Evolutionary conservation across 2,113 vertebrate genomes (phyloP).

Genomic region (Ursus arctos): DNA sequence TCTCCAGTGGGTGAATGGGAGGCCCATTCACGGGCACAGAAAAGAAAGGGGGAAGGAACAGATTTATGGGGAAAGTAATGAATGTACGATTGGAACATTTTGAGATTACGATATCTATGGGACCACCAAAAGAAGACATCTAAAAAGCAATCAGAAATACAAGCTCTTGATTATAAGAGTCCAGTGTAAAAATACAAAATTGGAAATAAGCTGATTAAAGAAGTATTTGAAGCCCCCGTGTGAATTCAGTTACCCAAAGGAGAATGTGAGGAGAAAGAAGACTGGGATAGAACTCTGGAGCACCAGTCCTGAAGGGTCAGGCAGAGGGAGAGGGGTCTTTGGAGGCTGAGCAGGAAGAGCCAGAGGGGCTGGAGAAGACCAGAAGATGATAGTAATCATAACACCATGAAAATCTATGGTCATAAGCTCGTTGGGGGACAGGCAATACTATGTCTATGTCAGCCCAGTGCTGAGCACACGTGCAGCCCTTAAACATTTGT

Average conservation of each 20-base stretch:
- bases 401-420: neutral
- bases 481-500: neutral
- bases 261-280: neutral
- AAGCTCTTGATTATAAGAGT: neutral
- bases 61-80: neutral
- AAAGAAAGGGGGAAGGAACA: neutral
- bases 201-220: neutral
- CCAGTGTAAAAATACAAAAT: conserved; percentile 29
- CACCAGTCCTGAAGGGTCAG: neutral
- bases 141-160: conserved; percentile 4
- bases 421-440: neutral
- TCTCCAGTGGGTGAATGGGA: neutral
- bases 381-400: neutral
- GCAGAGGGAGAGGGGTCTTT: neutral
- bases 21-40: neutral
- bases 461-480: neutral
- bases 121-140: neutral
- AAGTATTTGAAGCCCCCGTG: neutral
- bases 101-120: neutral
- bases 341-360: neutral
- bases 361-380: neutral
- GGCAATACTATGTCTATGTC: neutral
- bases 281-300: neutral
- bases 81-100: neutral
- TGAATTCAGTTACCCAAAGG: neutral